Conservation (phyloP, 2,888 invertebrate species). For the Drosophila yooni region DNA sequence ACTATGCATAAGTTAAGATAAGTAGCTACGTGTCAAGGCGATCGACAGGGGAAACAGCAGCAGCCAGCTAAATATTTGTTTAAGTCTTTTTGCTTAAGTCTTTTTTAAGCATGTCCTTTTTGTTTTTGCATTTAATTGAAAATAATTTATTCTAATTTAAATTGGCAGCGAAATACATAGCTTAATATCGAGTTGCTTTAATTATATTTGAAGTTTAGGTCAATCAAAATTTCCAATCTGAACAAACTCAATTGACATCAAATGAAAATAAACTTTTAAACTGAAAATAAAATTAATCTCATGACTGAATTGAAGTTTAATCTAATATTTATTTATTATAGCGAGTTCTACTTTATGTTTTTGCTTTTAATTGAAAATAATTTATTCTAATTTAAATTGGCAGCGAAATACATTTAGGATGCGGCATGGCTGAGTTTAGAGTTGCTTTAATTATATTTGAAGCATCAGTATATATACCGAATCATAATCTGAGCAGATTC, state of each 20-base stretch:
- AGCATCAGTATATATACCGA: neutral
- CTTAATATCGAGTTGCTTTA: fast-evolving
- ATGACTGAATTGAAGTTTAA: neutral
- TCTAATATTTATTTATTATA: neutral
- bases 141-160: neutral
- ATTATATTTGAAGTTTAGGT: neutral
- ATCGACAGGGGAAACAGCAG: slow-evolving; percentile 11
- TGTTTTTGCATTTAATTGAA: neutral
- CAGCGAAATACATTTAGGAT: no score
- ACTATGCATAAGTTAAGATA: slow-evolving; percentile 9
- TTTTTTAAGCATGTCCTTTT: neutral
- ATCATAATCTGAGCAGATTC: neutral
- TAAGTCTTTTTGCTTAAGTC: neutral
- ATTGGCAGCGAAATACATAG: neutral
- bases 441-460: neutral
- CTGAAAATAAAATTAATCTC: neutral
- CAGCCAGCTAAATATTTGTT: neutral
- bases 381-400: neutral
- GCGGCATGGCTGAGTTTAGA: neutral
- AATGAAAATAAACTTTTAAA: neutral
- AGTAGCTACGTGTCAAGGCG: slow-evolving; percentile 1
- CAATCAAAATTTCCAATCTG: neutral
- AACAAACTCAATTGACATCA: no score
- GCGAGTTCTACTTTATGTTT: neutral
- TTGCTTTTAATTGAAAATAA: neutral